Percentiles rank a stretch among this genome's conserved stretches.
Conservation (phyloP, 2,888 invertebrate genomes). For the Tribolium freemani region DNA sequence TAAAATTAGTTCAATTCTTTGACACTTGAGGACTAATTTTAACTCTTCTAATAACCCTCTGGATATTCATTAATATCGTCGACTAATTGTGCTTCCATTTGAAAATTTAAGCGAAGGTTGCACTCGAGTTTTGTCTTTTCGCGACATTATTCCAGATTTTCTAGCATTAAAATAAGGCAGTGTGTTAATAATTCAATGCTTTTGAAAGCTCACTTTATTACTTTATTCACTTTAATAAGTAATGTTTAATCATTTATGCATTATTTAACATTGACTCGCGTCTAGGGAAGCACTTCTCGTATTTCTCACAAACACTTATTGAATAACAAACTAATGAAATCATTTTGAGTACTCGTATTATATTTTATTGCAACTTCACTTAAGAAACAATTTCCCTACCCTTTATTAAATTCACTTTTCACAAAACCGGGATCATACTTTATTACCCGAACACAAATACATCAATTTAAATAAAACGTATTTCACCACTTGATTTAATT, state of each 20-base stretch:
- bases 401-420: constrained; percentile 18
- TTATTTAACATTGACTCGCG: constrained; percentile 28
- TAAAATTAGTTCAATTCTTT: constrained; percentile 48
- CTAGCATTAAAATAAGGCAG: constrained; percentile 20
- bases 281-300: constrained; percentile 9
- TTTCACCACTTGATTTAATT: neutral
- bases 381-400: constrained; percentile 9
- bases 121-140: constrained; percentile 13
- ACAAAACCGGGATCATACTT: constrained; percentile 16
- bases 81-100: constrained; percentile 36
- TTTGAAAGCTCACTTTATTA: constrained; percentile 34
- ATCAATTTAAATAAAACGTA: constrained; percentile 4
- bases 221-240: constrained; percentile 33
- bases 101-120: constrained; percentile 25
- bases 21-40: constrained; percentile 47
- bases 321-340: constrained; percentile 36
- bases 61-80: constrained; percentile 41
- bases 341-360: constrained; percentile 25
- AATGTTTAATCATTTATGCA: constrained; percentile 33
- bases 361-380: constrained; percentile 14
- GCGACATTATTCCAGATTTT: constrained; percentile 23
- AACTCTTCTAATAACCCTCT: constrained; percentile 42
- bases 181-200: constrained; percentile 34
- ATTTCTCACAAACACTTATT: constrained; percentile 32
- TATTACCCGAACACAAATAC: constrained; percentile 4